phyloP scores from a whole-genome alignment of 2,888 invertebrate species.

The Cryptus viduatorius region DNA sequence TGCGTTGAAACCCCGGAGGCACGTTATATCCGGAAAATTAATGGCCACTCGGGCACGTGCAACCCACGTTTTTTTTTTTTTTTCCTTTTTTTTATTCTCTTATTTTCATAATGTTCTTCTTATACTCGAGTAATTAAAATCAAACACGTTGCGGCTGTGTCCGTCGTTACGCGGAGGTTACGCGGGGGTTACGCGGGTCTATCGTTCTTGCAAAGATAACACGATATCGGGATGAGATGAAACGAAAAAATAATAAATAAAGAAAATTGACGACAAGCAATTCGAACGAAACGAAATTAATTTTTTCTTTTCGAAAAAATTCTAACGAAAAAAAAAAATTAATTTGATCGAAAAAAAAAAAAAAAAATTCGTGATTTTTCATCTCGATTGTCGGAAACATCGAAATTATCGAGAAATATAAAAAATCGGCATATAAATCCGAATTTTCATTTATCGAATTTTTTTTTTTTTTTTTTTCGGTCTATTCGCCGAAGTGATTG shows the following conservation, averaged over 20 bases:
- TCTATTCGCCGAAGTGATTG: too few species aligned
- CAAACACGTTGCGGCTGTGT: constrained; percentile 34
- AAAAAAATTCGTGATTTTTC: too few species aligned
- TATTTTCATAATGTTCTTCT: constrained; percentile 37
- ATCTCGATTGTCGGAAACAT: too few species aligned
- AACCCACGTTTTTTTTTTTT: background rate
- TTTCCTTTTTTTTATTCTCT: background rate
- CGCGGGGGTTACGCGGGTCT: background rate
- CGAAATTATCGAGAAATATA: too few species aligned
- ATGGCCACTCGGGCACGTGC: constrained; percentile 60
- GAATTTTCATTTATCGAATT: too few species aligned
- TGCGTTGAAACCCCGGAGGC: constrained; percentile 6
- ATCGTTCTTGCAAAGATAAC: background rate
- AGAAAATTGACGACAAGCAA: background rate
- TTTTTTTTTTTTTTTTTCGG: too few species aligned
- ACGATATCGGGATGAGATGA: background rate
- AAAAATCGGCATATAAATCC: too few species aligned
- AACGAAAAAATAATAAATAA: background rate
- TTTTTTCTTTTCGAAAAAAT: too few species aligned
- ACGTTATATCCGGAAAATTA: constrained; percentile 56
- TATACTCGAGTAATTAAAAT: constrained; percentile 50
- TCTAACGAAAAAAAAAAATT: too few species aligned
- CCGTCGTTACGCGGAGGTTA: constrained; percentile 24
- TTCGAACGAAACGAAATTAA: too few species aligned
- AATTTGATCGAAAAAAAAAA: too few species aligned